Evolutionary conservation across 2,113 vertebrate species (phyloP), one percentile per base, ranked within the genome.

Genomic region (Ploceus nigricollis): DNA sequence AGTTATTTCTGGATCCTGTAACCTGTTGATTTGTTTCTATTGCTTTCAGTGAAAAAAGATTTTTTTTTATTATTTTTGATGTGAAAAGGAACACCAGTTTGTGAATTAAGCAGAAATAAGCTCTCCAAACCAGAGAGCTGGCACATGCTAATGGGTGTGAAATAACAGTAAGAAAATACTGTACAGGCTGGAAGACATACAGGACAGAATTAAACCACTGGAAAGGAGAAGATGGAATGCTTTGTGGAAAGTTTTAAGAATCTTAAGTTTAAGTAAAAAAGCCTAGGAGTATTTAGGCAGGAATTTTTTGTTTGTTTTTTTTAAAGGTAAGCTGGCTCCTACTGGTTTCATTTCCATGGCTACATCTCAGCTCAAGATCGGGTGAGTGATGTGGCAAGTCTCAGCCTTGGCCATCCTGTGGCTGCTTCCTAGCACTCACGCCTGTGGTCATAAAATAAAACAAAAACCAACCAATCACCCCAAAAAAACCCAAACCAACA

Each of bases 41-140:
- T 57, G n/a, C 37, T 75, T 87, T 90, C 23, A 57, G 53, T 54
- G 45, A 60, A 87, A 87, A 88, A 15, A 5, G 54, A 30, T 65
- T 79, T 82, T 76, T 87, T 77, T 83, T 35, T 35, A n/a, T n/a
- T 5, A 7, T 31, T 80, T 86, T 76, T 75, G 30, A 42, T 57
- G 37, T 45, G n/a, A 79, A 80, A 65, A 28, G 31, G 39, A 79
- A 48, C 10, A 47, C 4, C 6, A 10, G 5, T 28, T 87, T 72
- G 66, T 89, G 73, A 89, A 57, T 65, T 53, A 76, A 65, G 33
- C 50, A 92, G 30, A 95, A 93, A 64, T 47, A 78, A 81, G 40
- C 4, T 68, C 9, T 31, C 18, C 37, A 82, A 83, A 50, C 18
- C 84, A 81, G 48, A 58, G 27, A 83, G 33, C 9, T 79, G 27